phyloP scores from a whole-genome alignment of 2,113 vertebrate species.

The Barnardius zonarius region DNA sequence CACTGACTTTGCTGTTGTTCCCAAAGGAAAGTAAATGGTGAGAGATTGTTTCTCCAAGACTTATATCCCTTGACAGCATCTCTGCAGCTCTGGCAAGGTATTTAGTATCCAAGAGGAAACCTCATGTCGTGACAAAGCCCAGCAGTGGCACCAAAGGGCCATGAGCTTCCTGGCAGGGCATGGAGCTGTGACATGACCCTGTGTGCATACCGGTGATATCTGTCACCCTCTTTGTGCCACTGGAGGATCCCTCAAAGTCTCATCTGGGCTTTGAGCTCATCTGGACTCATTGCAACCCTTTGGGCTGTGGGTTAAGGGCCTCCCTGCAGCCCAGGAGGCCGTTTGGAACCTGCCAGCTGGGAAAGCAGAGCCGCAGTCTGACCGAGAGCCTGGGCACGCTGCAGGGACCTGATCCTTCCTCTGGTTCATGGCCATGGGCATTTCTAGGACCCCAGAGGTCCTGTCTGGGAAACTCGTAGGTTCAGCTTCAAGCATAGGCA shows the following conservation, averaged over 20 bases:
- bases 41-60: not conserved
- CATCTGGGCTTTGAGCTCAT: not conserved
- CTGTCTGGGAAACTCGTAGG: not conserved
- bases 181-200: not conserved
- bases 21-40: not conserved
- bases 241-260: not conserved
- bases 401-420: not conserved
- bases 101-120: not conserved
- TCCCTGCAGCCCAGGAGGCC: not conserved
- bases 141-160: fast-evolving
- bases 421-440: not conserved
- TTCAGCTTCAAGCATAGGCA: not conserved
- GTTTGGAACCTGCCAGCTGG: not conserved
- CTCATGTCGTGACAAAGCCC: fast-evolving
- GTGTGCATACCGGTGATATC: fast-evolving
- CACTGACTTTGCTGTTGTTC: not conserved
- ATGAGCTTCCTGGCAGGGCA: not conserved
- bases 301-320: not conserved
- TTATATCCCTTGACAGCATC: not conserved
- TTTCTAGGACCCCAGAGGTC: not conserved
- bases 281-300: not conserved
- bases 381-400: fast-evolving
- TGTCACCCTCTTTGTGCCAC: not conserved
- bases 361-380: not conserved
- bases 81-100: not conserved